Evolutionary conservation across 1,140 invertebrate genomes (phyloP).

Genomic region (Ctenoplectra terminalis): DNA sequence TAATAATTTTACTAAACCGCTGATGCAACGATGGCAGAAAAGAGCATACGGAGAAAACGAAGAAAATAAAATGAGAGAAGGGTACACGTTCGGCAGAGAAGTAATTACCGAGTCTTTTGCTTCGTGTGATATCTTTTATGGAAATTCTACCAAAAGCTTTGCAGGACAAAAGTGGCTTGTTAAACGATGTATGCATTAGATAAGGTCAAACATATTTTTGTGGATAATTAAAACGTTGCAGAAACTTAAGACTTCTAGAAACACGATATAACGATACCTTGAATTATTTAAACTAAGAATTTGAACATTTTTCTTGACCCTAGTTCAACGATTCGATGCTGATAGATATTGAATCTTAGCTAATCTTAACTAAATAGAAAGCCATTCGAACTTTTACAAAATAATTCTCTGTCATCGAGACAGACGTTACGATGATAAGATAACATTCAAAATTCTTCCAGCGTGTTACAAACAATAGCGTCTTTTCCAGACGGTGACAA

Average conservation of each 20-base stretch:
- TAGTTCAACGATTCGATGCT: background rate
- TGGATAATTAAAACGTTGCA: background rate
- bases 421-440: constrained; percentile 6
- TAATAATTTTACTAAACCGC: constrained; percentile 23
- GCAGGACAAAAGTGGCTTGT: background rate
- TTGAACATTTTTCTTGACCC: background rate
- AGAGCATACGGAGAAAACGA: background rate
- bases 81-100: constrained; percentile 11
- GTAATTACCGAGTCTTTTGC: constrained; percentile 39
- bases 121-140: background rate
- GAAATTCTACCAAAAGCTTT: background rate
- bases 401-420: background rate
- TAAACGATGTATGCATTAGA: background rate
- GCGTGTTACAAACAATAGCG: background rate
- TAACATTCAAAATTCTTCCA: background rate
- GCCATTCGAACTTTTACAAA: background rate
- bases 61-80: background rate
- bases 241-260: background rate
- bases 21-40: constrained; percentile 35
- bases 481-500: background rate
- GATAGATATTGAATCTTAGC: background rate
- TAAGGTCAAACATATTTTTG: background rate
- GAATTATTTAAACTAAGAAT: background rate
- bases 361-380: background rate
- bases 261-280: background rate